Percentiles rank a stretch among this genome's conserved stretches.
Evolutionary conservation across 1,140 invertebrate species (phyloP).

Genomic region (Drosophila ogumai): DNA sequence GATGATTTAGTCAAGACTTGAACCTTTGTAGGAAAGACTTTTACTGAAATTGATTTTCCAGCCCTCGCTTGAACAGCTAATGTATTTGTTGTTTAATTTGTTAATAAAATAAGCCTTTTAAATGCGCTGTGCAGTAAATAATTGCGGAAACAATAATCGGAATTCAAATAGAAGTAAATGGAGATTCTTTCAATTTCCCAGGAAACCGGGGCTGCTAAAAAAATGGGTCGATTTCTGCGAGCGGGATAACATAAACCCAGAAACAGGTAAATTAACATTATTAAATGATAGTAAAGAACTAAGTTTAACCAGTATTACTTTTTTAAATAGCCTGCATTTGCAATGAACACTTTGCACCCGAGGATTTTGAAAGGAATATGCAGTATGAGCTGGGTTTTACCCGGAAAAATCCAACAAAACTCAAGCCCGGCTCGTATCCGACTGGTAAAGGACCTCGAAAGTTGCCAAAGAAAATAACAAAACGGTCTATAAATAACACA

Average conservation of each 20-base stretch:
- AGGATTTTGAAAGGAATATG: constrained; percentile 58
- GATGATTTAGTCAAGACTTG: neutral
- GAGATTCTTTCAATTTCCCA: constrained; percentile 58
- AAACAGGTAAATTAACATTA: constrained; percentile 35
- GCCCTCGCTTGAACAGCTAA: neutral
- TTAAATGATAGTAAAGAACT: neutral
- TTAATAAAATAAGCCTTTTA: neutral
- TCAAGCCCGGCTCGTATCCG: constrained; percentile 41
- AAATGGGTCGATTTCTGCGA: constrained; percentile 56
- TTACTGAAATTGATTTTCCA: neutral
- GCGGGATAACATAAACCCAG: constrained; percentile 34
- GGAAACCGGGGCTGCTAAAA: constrained; percentile 18
- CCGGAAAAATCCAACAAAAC: constrained; percentile 48
- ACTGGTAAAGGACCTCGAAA: constrained; percentile 18
- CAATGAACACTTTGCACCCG: constrained; percentile 47
- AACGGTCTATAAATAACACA: neutral
- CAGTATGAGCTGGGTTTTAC: constrained; percentile 55
- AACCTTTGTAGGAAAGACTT: neutral
- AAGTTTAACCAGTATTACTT: neutral
- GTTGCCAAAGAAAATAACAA: neutral
- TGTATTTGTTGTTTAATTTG: neutral
- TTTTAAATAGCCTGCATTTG: constrained; percentile 56
- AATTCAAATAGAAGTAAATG: constrained; percentile 40
- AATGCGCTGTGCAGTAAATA: constrained; percentile 59
- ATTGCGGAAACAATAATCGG: constrained; percentile 59